Evolutionary conservation across 2,888 invertebrate genomes (phyloP).

Genomic region (Conchocele bisecta): DNA sequence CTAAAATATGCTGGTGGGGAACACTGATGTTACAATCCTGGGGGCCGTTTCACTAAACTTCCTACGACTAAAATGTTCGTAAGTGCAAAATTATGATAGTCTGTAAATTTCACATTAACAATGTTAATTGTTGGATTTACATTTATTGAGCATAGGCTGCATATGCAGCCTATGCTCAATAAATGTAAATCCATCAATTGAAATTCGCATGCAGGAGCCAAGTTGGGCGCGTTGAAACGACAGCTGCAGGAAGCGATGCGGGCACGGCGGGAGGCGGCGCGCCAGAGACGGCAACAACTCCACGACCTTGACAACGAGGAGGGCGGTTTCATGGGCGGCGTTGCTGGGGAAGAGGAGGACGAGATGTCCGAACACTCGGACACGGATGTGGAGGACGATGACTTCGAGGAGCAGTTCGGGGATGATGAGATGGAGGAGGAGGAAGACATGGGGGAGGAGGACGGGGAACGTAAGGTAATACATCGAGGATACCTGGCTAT

Average conservation of each 20-base stretch:
- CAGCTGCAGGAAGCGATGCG: constrained; percentile 89
- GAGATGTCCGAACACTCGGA: constrained; percentile 82
- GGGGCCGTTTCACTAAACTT: too few species aligned
- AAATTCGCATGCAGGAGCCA: constrained; percentile 88
- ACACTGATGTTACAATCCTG: too few species aligned
- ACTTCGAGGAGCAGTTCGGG: constrained; percentile 78
- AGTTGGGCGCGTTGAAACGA: constrained; percentile 88
- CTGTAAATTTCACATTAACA: too few species aligned
- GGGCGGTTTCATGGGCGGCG: constrained; percentile 66
- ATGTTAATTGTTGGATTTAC: too few species aligned
- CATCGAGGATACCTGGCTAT: too few species aligned
- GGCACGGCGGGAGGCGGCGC: constrained; percentile 88
- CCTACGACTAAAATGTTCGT: too few species aligned
- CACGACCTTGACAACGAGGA: constrained; percentile 81
- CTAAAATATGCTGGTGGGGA: too few species aligned
- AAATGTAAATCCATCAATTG: too few species aligned
- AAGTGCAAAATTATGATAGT: too few species aligned
- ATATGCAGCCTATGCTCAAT: too few species aligned
- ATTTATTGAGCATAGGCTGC: too few species aligned
- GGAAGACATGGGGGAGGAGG: constrained; percentile 52
- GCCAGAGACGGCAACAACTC: constrained; percentile 87
- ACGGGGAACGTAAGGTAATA: constrained; percentile 31
- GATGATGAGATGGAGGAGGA: constrained; percentile 64
- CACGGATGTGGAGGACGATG: constrained; percentile 79
- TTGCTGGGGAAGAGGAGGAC: constrained; percentile 79